Base-by-base conservation (phyloP, 2,113 vertebrate species). In the Sminthopsis crassicaudata region DNA sequence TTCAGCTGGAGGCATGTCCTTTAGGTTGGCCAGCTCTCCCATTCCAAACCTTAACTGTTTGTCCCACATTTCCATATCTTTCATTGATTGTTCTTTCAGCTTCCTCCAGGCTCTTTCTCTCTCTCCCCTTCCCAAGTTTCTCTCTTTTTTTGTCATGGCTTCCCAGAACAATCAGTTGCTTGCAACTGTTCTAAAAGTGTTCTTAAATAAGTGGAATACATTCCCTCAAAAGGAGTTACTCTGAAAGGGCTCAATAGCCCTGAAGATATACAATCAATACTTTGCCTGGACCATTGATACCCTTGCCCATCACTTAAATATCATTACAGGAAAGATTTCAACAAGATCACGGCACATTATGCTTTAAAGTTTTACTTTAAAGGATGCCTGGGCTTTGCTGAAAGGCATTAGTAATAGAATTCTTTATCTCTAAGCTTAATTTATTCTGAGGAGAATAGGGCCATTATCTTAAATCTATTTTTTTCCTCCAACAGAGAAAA, bases 381-480 rank as follows among this genome's bases (percentile, higher is more conserved):
- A 99, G 97, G 97, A 98, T 94, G 98, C 93, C 96, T 98, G 95
- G 97, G 97, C 97, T 98, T 98, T 98, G 98, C 98, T 99, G 98
- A 99, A 98, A 99, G 98, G 98, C 98, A 98, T 97, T 98, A 98
- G 98, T 98, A 98, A 98, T 98, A 97, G 98, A 97, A 98, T 98
- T 98, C 98, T 98, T 98, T 98, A 97, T 98, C 98, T 98, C 98
- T 96, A 95, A 98, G 98, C 97, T 98, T 99, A 98, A 98, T 99
- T 98, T 99, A 98, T 98, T 98, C 98, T 98, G 98, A 98, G 97
- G 98, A 98, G 98, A 98, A 98, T 98, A 98, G 97, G 97, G 98
- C 98, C 97, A 98, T 99, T 99, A 98, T 98, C 98, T 98, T 98
- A 98, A 98, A 98, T 98, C 98, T 98, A 95, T 98, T 97, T 97